phyloP scores from a whole-genome alignment of 2,113 vertebrate species.

The Rallus limicola region DNA sequence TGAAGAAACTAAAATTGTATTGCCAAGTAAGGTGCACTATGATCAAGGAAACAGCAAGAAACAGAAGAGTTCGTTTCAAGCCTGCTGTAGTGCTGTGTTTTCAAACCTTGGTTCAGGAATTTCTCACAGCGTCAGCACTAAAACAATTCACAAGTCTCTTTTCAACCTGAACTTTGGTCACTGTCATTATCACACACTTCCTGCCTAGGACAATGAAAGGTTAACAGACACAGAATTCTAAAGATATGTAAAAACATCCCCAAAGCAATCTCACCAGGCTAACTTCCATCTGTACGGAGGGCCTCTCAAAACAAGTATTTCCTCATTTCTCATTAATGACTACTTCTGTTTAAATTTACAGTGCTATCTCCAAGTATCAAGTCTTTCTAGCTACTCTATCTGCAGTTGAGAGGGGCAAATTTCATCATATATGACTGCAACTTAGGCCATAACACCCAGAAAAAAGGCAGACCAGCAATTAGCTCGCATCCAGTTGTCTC shows the following conservation, averaged over 20 bases:
- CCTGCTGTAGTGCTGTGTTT: neutral
- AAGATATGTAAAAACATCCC: neutral
- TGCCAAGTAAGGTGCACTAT: neutral
- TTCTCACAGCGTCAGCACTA: constrained; percentile 34
- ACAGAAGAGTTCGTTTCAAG: neutral
- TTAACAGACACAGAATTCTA: neutral
- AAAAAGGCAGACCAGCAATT: neutral
- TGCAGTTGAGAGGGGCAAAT: neutral
- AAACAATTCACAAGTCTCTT: neutral
- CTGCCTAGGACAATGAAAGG: constrained; percentile 21
- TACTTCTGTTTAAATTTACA: neutral
- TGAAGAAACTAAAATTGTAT: neutral
- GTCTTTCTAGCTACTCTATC: neutral
- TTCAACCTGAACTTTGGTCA: constrained; percentile 35
- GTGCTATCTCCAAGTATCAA: neutral
- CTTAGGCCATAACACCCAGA: neutral
- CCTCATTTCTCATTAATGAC: neutral
- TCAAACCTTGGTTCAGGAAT: neutral
- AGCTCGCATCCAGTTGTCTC: neutral
- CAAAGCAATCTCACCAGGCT: neutral
- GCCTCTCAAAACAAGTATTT: neutral
- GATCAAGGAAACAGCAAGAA: neutral
- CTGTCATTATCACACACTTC: neutral
- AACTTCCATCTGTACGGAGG: neutral
- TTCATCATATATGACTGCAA: neutral